Evolutionary conservation across 2,113 vertebrate genomes (phyloP).

Genomic region (Epinephelus lanceolatus): DNA sequence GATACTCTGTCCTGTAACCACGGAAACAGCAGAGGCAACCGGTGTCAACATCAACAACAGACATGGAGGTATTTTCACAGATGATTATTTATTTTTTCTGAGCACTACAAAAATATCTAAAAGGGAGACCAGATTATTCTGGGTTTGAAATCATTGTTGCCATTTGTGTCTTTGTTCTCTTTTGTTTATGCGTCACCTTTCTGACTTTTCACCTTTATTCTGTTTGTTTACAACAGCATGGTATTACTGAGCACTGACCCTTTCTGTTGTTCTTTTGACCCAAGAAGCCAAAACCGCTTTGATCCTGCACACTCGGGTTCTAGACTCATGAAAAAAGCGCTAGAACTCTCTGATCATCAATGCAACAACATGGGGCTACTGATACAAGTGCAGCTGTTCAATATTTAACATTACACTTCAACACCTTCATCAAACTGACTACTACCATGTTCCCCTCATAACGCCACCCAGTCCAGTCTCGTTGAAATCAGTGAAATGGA

Average conservation of each 20-base stretch:
- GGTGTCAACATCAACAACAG: neutral
- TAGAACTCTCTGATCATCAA: neutral
- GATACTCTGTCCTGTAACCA: slow-evolving; percentile 26
- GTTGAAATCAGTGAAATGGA: too few relatives aligned
- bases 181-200: neutral
- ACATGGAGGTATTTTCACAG: neutral
- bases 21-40: slow-evolving; percentile 42
- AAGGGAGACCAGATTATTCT: neutral
- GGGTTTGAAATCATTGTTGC: neutral
- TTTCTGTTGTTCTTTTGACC: neutral
- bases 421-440: too few relatives aligned
- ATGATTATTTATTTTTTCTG: neutral
- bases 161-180: neutral
- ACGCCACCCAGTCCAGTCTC: too few relatives aligned
- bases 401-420: neutral
- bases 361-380: neutral
- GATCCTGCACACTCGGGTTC: neutral
- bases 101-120: neutral
- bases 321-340: neutral
- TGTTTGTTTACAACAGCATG: neutral
- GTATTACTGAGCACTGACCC: neutral
- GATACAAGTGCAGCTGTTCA: neutral
- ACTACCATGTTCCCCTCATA: too few relatives aligned
- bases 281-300: neutral
- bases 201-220: slow-evolving; percentile 27